Percentiles rank a stretch among this genome's conserved stretches.
These are phyloP conservation scores for Aricia artaxerxes DNA, from an alignment of 2,888 invertebrate species.

Conservation along the genomic window DNA sequence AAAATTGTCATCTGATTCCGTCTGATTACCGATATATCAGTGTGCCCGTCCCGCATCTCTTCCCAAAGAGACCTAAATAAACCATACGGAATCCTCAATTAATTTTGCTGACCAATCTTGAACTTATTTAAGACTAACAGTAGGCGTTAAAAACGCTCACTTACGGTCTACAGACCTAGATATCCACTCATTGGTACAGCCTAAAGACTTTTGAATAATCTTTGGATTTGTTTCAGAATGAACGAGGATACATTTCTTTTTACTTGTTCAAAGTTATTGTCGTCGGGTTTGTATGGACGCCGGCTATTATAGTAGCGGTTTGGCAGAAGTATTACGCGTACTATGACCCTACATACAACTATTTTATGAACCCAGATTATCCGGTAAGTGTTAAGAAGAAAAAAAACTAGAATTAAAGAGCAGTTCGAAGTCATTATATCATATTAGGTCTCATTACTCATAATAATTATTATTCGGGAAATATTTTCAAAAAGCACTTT, in stretches of 20 bases:
- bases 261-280: slow-evolving; percentile 94
- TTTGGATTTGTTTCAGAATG: slow-evolving; percentile 85
- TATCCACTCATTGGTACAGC: too few relatives aligned
- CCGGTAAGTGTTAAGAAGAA: slow-evolving; percentile 80
- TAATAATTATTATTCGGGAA: neutral
- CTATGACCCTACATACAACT: slow-evolving; percentile 95
- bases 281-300: slow-evolving; percentile 92
- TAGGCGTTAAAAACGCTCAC: too few relatives aligned
- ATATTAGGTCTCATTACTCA: neutral
- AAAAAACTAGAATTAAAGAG: neutral
- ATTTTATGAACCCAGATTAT: slow-evolving; percentile 90
- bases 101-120: too few relatives aligned
- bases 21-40: too few relatives aligned
- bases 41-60: too few relatives aligned
- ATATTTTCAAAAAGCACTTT: neutral
- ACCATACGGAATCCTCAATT: too few relatives aligned
- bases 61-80: too few relatives aligned
- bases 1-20: too few relatives aligned
- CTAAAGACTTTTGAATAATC: neutral
- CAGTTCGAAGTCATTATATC: neutral
- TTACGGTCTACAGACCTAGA: too few relatives aligned
- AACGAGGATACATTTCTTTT: slow-evolving; percentile 90
- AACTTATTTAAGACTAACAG: too few relatives aligned
- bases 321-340: slow-evolving; percentile 95
- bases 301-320: slow-evolving; percentile 90